A percentile compares a stretch with the other conserved stretches of the same genome.
Evolutionary conservation across 2,888 invertebrate species (phyloP).

Genomic region (Troilus luridus): DNA sequence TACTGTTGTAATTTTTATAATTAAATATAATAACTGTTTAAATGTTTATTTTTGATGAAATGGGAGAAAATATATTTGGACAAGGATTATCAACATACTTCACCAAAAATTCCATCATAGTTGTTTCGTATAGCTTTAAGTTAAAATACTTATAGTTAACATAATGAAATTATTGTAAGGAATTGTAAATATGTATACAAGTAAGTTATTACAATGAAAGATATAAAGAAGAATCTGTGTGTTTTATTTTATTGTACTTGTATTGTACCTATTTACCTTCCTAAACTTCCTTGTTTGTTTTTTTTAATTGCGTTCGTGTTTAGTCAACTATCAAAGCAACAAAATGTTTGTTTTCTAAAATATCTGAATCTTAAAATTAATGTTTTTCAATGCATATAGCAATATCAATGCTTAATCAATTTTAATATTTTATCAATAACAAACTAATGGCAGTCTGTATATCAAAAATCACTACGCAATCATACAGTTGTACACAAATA

Average conservation of each 20-base stretch:
- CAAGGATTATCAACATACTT: constrained; percentile 42
- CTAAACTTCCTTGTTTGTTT: not conserved
- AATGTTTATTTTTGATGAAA: not conserved
- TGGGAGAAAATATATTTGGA: constrained; percentile 57
- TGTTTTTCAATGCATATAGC: not conserved
- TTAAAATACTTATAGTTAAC: constrained; percentile 63
- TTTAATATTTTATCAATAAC: not conserved
- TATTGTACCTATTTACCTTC: not conserved
- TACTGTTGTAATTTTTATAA: not conserved
- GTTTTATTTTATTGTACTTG: not conserved
- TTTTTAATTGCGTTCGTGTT: not conserved
- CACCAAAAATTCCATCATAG: constrained; percentile 58
- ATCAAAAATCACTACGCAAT: not conserved
- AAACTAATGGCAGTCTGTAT: not conserved
- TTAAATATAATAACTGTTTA: not conserved
- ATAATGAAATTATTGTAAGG: constrained; percentile 64
- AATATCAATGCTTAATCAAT: not conserved
- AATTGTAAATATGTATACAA: constrained; percentile 65
- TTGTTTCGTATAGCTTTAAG: constrained; percentile 61
- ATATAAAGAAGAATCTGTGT: constrained; percentile 44
- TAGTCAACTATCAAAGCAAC: not conserved
- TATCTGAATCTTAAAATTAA: not conserved
- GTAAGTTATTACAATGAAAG: constrained; percentile 66
- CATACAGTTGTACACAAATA: not conserved
- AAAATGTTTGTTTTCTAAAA: too few species aligned